phyloP scores from a whole-genome alignment of 1,140 invertebrate genomes.

The Rhopalosiphum maidis region DNA sequence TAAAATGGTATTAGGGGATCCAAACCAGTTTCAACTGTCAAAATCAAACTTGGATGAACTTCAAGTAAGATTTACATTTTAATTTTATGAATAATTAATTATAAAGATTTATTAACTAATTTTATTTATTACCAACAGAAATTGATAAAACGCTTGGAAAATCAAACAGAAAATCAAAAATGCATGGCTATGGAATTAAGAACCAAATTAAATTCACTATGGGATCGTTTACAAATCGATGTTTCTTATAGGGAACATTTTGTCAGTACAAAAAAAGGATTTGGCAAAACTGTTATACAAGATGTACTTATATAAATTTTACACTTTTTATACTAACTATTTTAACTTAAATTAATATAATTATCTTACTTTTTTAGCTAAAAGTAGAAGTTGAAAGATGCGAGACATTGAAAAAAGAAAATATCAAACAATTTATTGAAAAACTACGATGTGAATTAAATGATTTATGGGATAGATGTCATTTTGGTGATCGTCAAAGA shows the following conservation, averaged over 20 bases:
- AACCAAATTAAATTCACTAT: slow-evolving; percentile 52
- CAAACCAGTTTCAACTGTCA: slow-evolving; percentile 26
- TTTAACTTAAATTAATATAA: too few species aligned
- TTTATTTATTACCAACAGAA: slow-evolving; percentile 48
- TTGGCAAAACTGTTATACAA: slow-evolving; percentile 53
- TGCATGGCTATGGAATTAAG: slow-evolving; percentile 41
- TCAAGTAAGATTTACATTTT: slow-evolving; percentile 4
- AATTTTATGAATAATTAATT: too few species aligned
- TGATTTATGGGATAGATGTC: slow-evolving; percentile 58
- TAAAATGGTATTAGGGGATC: slow-evolving; percentile 44
- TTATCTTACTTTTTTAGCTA: slow-evolving; percentile 50
- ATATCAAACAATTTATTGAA: slow-evolving; percentile 58
- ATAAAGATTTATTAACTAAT: background rate
- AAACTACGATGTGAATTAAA: slow-evolving; percentile 55
- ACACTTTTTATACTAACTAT: background rate
- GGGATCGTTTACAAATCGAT: slow-evolving; percentile 57
- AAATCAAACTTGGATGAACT: slow-evolving; percentile 52
- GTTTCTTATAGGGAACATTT: slow-evolving; percentile 55
- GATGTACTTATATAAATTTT: slow-evolving; percentile 39
- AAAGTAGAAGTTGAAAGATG: slow-evolving; percentile 56
- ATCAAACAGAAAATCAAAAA: slow-evolving; percentile 53
- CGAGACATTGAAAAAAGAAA: slow-evolving; percentile 58
- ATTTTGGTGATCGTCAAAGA: slow-evolving; percentile 53
- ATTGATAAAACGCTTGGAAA: slow-evolving; percentile 52
- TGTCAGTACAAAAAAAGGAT: slow-evolving; percentile 40